Percentiles rank a stretch among this genome's conserved stretches.
Evolutionary conservation across 1,140 invertebrate genomes (phyloP).

Genomic region (Drosophila dunni): DNA sequence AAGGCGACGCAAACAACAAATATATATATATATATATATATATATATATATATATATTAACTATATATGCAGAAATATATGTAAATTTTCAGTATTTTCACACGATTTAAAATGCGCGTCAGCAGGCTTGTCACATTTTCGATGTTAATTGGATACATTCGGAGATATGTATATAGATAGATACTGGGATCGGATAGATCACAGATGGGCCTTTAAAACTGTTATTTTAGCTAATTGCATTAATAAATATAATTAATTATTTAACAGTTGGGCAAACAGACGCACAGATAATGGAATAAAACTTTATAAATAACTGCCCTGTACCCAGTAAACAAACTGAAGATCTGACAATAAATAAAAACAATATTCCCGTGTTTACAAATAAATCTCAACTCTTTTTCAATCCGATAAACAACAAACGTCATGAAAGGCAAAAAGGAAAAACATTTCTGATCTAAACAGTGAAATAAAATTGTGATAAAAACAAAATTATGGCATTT

Average conservation of each 20-base stretch:
- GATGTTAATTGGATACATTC: constrained; percentile 35
- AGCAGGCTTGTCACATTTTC: constrained; percentile 22
- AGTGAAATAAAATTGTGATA: not conserved
- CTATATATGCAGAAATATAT: too few relatives aligned
- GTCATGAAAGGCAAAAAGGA: not conserved
- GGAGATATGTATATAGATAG: constrained; percentile 9
- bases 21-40: constrained; percentile 10
- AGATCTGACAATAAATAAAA: constrained; percentile 13
- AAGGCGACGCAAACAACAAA: constrained; percentile 38
- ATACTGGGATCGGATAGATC: constrained; percentile 13
- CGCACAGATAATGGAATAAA: not conserved
- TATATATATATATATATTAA: constrained; percentile 16
- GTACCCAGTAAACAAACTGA: constrained; percentile 1
- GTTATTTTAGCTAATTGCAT: constrained; percentile 36
- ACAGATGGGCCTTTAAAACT: constrained; percentile 13
- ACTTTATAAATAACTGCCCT: constrained; percentile 15
- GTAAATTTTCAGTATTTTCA: constrained; percentile 7
- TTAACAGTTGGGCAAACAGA: constrained; percentile 18
- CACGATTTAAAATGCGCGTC: constrained; percentile 36
- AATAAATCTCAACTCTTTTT: constrained; percentile 11
- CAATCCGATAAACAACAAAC: constrained; percentile 18
- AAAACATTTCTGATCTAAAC: constrained; percentile 19
- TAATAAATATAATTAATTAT: constrained; percentile 28
- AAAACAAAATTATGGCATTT: constrained; percentile 7
- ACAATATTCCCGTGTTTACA: constrained; percentile 3